Base-by-base conservation (phyloP, 2,888 invertebrate species). In the Galeruca laticollis region DNA sequence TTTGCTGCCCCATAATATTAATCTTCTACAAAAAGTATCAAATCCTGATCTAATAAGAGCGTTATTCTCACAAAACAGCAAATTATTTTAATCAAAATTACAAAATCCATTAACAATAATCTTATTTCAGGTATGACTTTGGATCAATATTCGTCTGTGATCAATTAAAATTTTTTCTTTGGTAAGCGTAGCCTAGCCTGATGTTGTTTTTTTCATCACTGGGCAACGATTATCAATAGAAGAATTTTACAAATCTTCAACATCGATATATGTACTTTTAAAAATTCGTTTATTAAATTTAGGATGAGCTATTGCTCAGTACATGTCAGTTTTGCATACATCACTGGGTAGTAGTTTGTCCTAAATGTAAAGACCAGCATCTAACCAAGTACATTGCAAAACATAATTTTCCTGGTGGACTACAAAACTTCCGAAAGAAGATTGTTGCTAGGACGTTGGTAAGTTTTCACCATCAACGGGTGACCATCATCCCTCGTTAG, bases 401-500 rank as follows among this genome's bases (percentile, higher is more conserved):
- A 18, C 1, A n/a, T 26, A 0, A 18, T 43, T 43, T 63, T 11
- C 66, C 47, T 61, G 52, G 57, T 57, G 9, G 26, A 51, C 6
- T 11, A 18, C 21, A 68, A 49, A 59, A 60, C 57, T 69, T 73
- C 69, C 72, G 54, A 71, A 71, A 49, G 82, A 72, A 79, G 79
- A 71, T 78, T 81, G 75, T 75, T 74, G 70, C 76, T 69, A 59
- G 71, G 78, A 74, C 78, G 64, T 63, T 76, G 78, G 60, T 74
- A 67, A 40, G 60, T 68, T 71, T 37, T 66, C 69, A 70, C 18
- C 72, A 80, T 81, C 83, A 83, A 82, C 81, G 82, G 83, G 81
- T 81, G 67, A 75, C 75, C 81, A 80, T 83, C 81, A 79, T 82
- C 81, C 78, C 69, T 72, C 75, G 75, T 76, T 77, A 65, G 61